Evolutionary conservation across 2,113 vertebrate genomes (phyloP).

Genomic region (Lethenteron reissneri): DNA sequence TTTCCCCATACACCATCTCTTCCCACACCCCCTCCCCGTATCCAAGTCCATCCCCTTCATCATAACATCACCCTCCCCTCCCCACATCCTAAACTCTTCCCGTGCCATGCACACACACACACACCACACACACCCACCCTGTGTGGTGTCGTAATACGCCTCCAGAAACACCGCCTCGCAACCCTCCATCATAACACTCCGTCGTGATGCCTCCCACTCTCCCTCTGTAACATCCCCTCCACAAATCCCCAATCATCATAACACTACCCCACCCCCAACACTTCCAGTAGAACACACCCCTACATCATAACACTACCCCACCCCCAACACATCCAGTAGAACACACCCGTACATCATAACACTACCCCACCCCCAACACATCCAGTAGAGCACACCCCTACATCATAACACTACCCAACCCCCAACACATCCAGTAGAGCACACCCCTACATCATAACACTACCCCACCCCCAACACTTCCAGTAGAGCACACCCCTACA

Average conservation of each 20-base stretch:
- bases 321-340: too few relatives aligned
- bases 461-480: too few relatives aligned
- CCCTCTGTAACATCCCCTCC: background rate
- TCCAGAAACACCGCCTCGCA: background rate
- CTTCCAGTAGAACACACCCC: background rate
- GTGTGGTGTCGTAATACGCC: background rate
- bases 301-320: background rate
- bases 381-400: too few relatives aligned
- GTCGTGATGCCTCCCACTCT: background rate
- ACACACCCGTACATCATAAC: too few relatives aligned
- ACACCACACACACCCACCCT: background rate
- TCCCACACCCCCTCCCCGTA: background rate
- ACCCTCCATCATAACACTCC: background rate
- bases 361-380: too few relatives aligned
- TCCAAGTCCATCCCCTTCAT: background rate
- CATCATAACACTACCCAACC: too few relatives aligned
- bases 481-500: too few relatives aligned
- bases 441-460: too few relatives aligned
- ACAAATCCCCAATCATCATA: background rate
- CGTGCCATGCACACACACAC: background rate
- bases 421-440: too few relatives aligned
- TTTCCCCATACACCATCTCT: background rate
- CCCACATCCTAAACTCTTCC: background rate
- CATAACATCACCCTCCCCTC: background rate
- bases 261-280: background rate